phyloP scores from a whole-genome alignment of 1,140 invertebrate genomes.

The Andricus grossulariae region DNA sequence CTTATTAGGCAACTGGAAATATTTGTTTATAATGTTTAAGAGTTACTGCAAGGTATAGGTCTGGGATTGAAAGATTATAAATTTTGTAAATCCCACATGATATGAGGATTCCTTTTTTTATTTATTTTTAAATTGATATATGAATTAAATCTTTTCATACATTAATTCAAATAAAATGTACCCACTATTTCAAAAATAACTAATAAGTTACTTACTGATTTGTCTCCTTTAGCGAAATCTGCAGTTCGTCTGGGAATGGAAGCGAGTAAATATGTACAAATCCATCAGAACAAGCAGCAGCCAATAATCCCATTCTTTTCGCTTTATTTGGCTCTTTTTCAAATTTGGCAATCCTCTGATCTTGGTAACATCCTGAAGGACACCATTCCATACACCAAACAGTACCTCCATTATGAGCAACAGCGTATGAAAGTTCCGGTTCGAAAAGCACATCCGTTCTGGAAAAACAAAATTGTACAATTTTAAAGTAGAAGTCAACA shows the following conservation, averaged over 20 bases:
- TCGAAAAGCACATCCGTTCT: not conserved
- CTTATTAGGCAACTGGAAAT: too few species aligned
- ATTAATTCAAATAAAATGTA: too few species aligned
- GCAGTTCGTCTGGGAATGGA: constrained; percentile 74
- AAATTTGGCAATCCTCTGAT: constrained; percentile 59
- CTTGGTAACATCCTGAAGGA: constrained; percentile 82
- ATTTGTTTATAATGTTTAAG: too few species aligned
- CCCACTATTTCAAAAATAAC: not conserved
- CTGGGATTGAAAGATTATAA: too few species aligned
- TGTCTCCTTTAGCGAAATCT: constrained; percentile 38
- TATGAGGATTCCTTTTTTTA: too few species aligned
- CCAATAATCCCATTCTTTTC: constrained; percentile 81
- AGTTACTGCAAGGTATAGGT: too few species aligned
- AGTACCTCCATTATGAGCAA: constrained; percentile 81
- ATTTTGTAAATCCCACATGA: too few species aligned
- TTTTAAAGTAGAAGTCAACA: too few species aligned
- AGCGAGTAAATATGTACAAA: constrained; percentile 80
- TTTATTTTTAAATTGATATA: too few species aligned
- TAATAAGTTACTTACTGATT: constrained; percentile 40
- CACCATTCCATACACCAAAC: constrained; percentile 86
- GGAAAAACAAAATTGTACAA: not conserved
- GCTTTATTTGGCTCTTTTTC: constrained; percentile 47
- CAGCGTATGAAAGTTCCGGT: constrained; percentile 73
- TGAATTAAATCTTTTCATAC: too few species aligned
- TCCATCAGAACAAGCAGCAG: constrained; percentile 82